Evolutionary conservation across 2,113 vertebrate species (phyloP), one percentile per base, ranked within the genome.

Genomic region (Albula goreensis): DNA sequence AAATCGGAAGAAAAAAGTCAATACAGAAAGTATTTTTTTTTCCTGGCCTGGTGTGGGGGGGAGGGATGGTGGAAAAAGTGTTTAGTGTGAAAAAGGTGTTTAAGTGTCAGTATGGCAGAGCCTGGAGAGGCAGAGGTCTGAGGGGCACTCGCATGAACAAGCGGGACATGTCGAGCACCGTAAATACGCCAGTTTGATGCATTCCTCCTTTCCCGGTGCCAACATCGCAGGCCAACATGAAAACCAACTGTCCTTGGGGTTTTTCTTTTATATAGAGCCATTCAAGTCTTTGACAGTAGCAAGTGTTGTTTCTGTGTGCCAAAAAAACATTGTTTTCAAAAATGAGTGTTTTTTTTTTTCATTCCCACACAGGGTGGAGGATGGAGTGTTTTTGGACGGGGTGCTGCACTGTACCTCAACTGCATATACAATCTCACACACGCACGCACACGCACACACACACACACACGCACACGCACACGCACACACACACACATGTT

Each of bases 51-150:
- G 12, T 25, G 80, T 25, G 50, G 50, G 2, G 57, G 57, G 57
- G 57, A 12, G 57, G 57, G 12, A 15, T 12, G 11, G 60, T 49
- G 48, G 22, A 74, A 74, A 12, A 80, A 85, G 50, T 52, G 50
- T 85, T 60, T 12, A 48, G 22, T 87, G 82, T 53, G 53, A 25
- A 56, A 78, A 84, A 51, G 50, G 17, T 80, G 51, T 41, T 86
- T 81, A 86, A 81, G 80, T 86, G 83, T 88, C 51, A 51, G 49
- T 86, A 85, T 89, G 78, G 85, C 87, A 85, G 85, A 82, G 83
- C 85, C 85, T 88, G 25, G 5, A 85, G 80, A 83, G 86, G 86
- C 88, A 81, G 83, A 83, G 83, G 86, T 88, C 78, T 66, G 9
- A 82, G 84, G 70, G 51, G 49, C 2, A 51, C 63, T 31, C 31